A percentile compares a stretch with the other conserved stretches of the same genome.
Conservation (phyloP, 1,140 invertebrate genomes). For the Drosophila chauvacae region DNA sequence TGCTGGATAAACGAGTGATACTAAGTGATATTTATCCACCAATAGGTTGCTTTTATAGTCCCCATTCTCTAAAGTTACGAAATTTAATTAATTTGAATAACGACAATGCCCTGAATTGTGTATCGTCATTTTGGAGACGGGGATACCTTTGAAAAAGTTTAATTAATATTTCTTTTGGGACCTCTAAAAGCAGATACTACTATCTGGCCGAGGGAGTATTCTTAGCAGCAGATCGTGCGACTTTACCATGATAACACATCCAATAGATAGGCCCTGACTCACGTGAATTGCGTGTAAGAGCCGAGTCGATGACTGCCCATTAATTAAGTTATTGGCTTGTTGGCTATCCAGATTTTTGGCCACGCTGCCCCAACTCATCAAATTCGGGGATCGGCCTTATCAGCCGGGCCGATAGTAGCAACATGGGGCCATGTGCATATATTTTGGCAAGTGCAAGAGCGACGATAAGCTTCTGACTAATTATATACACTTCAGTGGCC, state of each 20-base stretch:
- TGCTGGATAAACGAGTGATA: slow-evolving; percentile 27
- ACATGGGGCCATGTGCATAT: slow-evolving; percentile 23
- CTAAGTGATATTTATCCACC: slow-evolving; percentile 9
- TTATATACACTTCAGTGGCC: slow-evolving; percentile 34
- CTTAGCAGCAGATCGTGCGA: slow-evolving; percentile 36
- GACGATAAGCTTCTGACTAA: slow-evolving; percentile 46
- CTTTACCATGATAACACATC: slow-evolving; percentile 25
- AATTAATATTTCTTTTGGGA: slow-evolving; percentile 55
- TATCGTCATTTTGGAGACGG: slow-evolving; percentile 16
- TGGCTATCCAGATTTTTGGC: slow-evolving; percentile 29
- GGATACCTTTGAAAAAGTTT: slow-evolving; percentile 9
- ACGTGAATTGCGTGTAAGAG: slow-evolving; percentile 28
- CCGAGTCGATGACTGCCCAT: slow-evolving; percentile 12
- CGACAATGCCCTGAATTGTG: slow-evolving; percentile 6
- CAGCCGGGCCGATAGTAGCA: slow-evolving; percentile 25
- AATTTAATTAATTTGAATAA: slow-evolving; percentile 62
- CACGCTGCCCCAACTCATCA: slow-evolving; percentile 8
- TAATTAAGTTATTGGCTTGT: slow-evolving; percentile 32
- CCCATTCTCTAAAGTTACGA: background rate
- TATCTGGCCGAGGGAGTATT: slow-evolving; percentile 28
- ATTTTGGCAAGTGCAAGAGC: slow-evolving; percentile 41
- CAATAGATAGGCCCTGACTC: slow-evolving; percentile 18
- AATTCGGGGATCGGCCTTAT: slow-evolving; percentile 52
- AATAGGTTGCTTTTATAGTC: slow-evolving; percentile 40
- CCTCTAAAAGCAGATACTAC: slow-evolving; percentile 36